Percentiles rank a stretch among this genome's conserved stretches.
Conservation (phyloP, 2,888 invertebrate genomes). For the Cephus pulcher region DNA sequence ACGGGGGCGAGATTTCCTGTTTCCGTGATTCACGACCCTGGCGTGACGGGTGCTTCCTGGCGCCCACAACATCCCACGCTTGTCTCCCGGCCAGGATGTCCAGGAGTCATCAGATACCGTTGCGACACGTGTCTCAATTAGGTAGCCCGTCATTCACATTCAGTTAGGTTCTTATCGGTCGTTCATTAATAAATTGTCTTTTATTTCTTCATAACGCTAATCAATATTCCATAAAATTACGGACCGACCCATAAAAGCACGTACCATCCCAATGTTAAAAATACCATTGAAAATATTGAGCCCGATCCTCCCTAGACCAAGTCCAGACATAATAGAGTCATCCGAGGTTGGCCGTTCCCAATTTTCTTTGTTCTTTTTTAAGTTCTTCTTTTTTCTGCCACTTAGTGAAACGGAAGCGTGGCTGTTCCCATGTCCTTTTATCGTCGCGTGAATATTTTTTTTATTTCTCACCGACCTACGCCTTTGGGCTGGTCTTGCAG, state of each 20-base stretch:
- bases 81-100: conserved; percentile 31
- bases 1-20: conserved; percentile 56
- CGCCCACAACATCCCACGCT: conserved; percentile 42
- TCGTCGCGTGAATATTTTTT: not conserved
- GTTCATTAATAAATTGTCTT: conserved; percentile 3
- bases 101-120: conserved; percentile 11
- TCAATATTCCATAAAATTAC: not conserved
- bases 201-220: not conserved
- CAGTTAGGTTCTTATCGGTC: conserved; percentile 2
- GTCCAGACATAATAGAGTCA: not conserved
- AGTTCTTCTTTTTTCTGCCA: not conserved
- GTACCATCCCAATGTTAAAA: not conserved
- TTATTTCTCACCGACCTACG: conserved; percentile 1
- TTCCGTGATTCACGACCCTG: conserved; percentile 51
- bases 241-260: not conserved
- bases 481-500: conserved; percentile 18
- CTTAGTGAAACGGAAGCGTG: not conserved
- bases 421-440: not conserved
- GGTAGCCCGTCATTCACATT: conserved; percentile 9
- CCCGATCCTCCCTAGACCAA: not conserved
- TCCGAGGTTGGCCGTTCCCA: not conserved
- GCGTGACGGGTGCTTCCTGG: conserved; percentile 51
- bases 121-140: conserved; percentile 12
- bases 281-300: not conserved
- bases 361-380: not conserved